These are phyloP conservation scores for Halictus quadricinctus DNA, from an alignment of 2,888 invertebrate species.

Conservation along the genomic window DNA sequence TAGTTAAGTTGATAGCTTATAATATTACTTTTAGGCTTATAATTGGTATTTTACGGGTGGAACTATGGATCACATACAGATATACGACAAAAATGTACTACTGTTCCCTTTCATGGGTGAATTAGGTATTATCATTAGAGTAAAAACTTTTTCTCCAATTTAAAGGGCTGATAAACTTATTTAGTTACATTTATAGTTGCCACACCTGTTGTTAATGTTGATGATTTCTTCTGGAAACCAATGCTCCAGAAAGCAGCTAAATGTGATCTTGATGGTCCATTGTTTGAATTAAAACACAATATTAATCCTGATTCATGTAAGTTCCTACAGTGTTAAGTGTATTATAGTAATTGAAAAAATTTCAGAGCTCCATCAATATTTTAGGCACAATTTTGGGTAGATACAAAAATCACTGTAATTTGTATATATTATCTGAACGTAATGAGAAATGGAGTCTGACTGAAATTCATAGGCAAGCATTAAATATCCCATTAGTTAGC, in stretches of 20 bases:
- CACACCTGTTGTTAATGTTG: constrained; percentile 66
- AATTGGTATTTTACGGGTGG: constrained; percentile 81
- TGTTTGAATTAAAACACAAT: constrained; percentile 72
- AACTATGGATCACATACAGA: constrained; percentile 67
- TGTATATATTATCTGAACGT: constrained; percentile 69
- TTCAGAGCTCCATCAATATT: constrained; percentile 35
- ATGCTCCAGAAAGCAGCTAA: constrained; percentile 72
- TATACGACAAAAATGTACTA: constrained; percentile 70
- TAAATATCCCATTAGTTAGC: constrained; percentile 74
- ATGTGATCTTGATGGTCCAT: constrained; percentile 63
- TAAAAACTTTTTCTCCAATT: constrained; percentile 15
- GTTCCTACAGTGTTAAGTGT: constrained; percentile 36
- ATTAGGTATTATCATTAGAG: constrained; percentile 68
- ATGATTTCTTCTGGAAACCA: constrained; percentile 74
- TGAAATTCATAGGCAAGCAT: constrained; percentile 67
- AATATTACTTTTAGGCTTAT: constrained; percentile 71
- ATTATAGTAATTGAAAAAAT: not conserved
- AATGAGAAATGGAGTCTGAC: constrained; percentile 66
- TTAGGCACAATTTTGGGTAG: constrained; percentile 74
- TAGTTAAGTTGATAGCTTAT: constrained; percentile 1
- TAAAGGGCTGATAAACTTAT: not conserved
- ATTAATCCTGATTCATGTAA: constrained; percentile 64
- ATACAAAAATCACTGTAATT: constrained; percentile 71
- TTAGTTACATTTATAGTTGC: constrained; percentile 69
- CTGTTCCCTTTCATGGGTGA: constrained; percentile 78